These are phyloP conservation scores for Caenorhabditis sp. DNA, from an alignment of 2,888 invertebrate genomes.

Conservation along the genomic window DNA sequence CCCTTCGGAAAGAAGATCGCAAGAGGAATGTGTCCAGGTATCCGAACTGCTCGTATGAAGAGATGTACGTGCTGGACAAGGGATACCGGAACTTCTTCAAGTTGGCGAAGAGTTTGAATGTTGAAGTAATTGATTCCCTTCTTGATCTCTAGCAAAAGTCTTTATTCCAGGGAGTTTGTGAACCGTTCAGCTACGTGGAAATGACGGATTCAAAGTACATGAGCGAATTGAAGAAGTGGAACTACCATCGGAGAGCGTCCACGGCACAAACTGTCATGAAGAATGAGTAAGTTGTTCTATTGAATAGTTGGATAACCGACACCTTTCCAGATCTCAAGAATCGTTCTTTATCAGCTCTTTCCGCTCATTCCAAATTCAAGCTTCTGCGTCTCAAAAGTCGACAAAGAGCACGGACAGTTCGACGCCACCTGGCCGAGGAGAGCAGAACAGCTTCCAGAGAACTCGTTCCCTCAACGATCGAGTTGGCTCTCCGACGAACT, in stretches of 20 bases:
- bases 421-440: too few species aligned
- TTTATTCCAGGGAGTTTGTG: constrained; percentile 22
- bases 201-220: constrained; percentile 51
- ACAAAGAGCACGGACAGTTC: too few species aligned
- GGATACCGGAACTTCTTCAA: constrained; percentile 90
- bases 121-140: background rate
- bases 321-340: too few species aligned
- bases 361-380: too few species aligned
- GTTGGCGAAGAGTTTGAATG: background rate
- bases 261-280: background rate
- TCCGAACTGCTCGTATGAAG: constrained; percentile 90
- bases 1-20: constrained; percentile 91
- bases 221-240: background rate
- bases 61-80: constrained; percentile 93
- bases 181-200: constrained; percentile 44
- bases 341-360: too few species aligned
- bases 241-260: background rate
- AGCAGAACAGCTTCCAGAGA: too few species aligned
- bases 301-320: background rate
- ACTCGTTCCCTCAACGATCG: too few species aligned
- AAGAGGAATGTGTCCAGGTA: constrained; percentile 88
- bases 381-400: too few species aligned
- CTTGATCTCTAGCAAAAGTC: background rate
- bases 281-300: background rate
- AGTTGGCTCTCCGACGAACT: too few species aligned